phyloP scores from a whole-genome alignment of 2,113 vertebrate genomes.

The Tetrax tetrax region DNA sequence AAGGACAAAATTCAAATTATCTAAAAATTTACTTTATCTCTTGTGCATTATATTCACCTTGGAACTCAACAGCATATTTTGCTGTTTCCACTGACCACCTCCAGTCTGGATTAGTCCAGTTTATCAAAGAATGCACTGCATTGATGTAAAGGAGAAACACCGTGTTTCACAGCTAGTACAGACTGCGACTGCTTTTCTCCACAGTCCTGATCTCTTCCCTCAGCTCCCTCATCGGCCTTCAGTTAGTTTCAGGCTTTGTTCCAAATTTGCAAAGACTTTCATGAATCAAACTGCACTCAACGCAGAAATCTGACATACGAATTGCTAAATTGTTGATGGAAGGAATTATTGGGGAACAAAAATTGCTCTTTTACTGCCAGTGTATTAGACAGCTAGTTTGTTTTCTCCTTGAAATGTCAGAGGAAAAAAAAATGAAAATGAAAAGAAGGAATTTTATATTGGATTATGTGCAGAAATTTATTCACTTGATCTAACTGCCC shows the following conservation, averaged over 20 bases:
- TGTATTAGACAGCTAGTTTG: background rate
- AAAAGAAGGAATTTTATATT: background rate
- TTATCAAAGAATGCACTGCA: background rate
- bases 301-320: background rate
- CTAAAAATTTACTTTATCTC: background rate
- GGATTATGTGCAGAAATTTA: background rate
- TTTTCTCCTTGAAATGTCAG: background rate
- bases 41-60: fast-evolving
- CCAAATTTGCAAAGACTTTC: background rate
- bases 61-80: background rate
- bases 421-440: background rate
- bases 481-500: background rate
- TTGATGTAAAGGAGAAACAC: background rate
- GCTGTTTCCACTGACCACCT: background rate
- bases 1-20: background rate
- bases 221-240: background rate
- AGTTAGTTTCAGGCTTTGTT: background rate
- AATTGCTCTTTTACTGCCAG: background rate
- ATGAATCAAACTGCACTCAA: background rate
- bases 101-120: background rate
- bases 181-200: background rate
- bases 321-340: background rate
- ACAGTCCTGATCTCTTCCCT: background rate
- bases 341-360: background rate
- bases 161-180: background rate